These are phyloP conservation scores for Carcina quercana DNA, from an alignment of 2,888 invertebrate genomes.

Conservation along the genomic window DNA sequence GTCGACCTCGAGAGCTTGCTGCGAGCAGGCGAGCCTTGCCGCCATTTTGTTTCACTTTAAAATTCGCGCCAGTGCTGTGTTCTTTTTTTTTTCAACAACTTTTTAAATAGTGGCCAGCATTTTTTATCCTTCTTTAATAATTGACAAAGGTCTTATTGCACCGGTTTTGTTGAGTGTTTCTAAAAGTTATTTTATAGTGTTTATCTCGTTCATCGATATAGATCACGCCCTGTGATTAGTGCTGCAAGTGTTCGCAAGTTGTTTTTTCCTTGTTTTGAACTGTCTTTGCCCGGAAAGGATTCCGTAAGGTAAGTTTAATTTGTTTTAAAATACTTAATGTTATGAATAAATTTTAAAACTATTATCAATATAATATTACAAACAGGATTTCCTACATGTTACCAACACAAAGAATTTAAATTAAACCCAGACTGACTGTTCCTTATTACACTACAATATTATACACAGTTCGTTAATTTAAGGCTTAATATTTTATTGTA, in stretches of 20 bases:
- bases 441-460: too few relatives aligned
- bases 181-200: conserved; percentile 1
- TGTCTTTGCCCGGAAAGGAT: conserved; percentile 18
- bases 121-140: too few relatives aligned
- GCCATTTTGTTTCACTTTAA: conserved; percentile 41
- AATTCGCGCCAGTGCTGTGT: conserved; percentile 47
- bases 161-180: conserved; percentile 4
- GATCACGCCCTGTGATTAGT: conserved; percentile 16
- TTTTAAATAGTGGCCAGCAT: conserved; percentile 5
- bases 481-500: too few relatives aligned
- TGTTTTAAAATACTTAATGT: conserved; percentile 1
- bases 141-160: conserved; percentile 16
- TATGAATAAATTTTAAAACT: too few relatives aligned
- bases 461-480: too few relatives aligned
- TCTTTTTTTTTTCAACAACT: conserved; percentile 21
- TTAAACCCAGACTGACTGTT: too few relatives aligned
- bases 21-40: conserved; percentile 41
- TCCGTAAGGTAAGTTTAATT: conserved; percentile 18
- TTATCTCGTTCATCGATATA: neutral
- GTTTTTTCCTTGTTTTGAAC: conserved; percentile 7
- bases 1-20: conserved; percentile 62
- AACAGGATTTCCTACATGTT: too few relatives aligned
- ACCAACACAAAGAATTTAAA: too few relatives aligned
- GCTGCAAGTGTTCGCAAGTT: conserved; percentile 14
- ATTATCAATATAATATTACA: too few relatives aligned